Evolutionary conservation across 2,888 invertebrate species (phyloP), one percentile per base, ranked within the genome.

Genomic region (Ectemnius lituratus): DNA sequence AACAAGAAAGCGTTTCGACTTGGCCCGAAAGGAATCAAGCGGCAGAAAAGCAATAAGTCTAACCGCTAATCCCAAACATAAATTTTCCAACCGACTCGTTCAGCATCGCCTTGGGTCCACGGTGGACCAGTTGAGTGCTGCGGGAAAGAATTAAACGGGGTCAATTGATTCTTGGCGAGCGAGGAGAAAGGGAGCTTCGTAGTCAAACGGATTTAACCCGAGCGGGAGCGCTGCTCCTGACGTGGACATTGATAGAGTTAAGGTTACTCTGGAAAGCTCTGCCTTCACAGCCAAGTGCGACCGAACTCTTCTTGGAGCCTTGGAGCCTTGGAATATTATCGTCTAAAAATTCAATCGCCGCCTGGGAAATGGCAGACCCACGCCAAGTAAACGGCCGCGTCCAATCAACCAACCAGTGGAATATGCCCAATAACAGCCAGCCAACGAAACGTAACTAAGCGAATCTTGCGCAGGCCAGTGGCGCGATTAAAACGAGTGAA

Each of bases 401-500:
- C n/a, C 52, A 62, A 63, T 49, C 45, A 23, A 14, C 13, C 47
- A 16, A 45, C 27, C 52, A 45, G 20, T 11, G 56, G 63, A 72
- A 76, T 72, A 76, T 47, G 73, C 1, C 27, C 58, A 71, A 78
- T 57, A 77, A 68, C 65, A 47, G 52, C 56, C 62, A 60, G 45
- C 66, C 77, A 77, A 58, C 70, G 68, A 58, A 14, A 56, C 73
- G 74, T 67, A 68, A 62, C 52, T 78, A 77, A 78, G 66, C 49
- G 63, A 71, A 78, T 74, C 66, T 71, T 47, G 23, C 49, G 62
- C 71, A 58, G 65, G 56, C 52, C 68, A 62, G 5, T 69, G 68
- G 64, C 73, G 68, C 74, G 70, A 74, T 76, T 70, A 63, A 73
- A 76, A 65, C 61, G 47, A 61, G n/a, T 45, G 14, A 28, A 56